Conservation (phyloP, 2,888 invertebrate species). For the Diogma glabrata region DNA sequence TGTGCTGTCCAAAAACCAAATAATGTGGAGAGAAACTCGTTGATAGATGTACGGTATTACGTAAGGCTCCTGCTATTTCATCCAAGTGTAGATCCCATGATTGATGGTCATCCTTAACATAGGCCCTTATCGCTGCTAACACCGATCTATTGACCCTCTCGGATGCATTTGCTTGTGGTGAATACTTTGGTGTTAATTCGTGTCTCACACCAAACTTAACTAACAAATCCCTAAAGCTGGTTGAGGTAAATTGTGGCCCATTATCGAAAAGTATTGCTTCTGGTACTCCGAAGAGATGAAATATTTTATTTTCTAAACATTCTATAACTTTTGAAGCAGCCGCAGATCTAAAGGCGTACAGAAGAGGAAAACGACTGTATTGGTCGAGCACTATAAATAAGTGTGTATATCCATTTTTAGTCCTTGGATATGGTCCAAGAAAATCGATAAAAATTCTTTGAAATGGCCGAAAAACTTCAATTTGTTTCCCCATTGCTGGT, state of each 20-base stretch:
- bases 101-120: no score
- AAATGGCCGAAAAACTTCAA: neutral
- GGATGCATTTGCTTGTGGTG: no score
- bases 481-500: neutral
- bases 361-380: neutral
- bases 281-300: neutral
- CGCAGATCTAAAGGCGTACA: neutral
- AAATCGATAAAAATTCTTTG: no score
- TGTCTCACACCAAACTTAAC: neutral
- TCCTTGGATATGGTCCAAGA: neutral
- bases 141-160: no score
- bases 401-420: neutral
- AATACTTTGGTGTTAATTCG: no score
- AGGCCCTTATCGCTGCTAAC: no score
- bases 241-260: no score
- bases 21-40: no score
- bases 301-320: neutral
- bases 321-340: no score
- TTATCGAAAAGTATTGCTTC: neutral
- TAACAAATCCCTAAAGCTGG: neutral
- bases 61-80: no score
- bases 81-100: no score
- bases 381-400: neutral
- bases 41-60: no score
- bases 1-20: neutral